Base-by-base conservation (phyloP, 2,797 vertebrate genomes). In the Lophotriccus pileatus region DNA sequence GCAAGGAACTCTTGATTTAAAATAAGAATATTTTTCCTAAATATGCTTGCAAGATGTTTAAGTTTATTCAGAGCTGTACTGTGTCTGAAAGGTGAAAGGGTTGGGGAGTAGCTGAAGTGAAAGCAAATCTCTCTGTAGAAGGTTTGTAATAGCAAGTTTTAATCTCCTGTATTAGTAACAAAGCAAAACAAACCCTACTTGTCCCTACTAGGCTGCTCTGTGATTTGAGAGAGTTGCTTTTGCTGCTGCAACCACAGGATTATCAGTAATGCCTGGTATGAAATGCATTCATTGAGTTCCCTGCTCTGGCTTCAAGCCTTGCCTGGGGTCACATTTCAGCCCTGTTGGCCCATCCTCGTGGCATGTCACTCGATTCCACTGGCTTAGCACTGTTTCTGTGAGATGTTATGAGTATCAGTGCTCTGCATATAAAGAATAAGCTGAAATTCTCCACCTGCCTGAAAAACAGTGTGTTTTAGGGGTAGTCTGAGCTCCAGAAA, bases 191-290 rank as follows among this genome's bases (percentile, higher is more conserved):
- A 95, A 52, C 68, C 82, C 69, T 21, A 5, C 56, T 89, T 95
- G 80, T 94, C 83, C 2, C 0, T 64, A 15, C 32, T 67, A 68
- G 74, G 80, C 69, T 81, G 77, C 74, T 63, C 52, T 70, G 94
- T 78, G 87, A 58, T 92, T 91, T 84, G 67, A 91, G 69, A 76
- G 70, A 67, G 74, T 62, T 70, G 87, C 67, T 88, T 92, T 92
- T 89, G 39, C 77, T 94, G 32, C 81, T 84, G 43, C 87, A 87
- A 7, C 64, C 79, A 8, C 49, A 24, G 86, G 90, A 95, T 96
- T 96, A 96, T 95, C 92, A 80, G 84, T 77, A 87, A 95, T 90
- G 88, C 92, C 72, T 47, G 88, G 47, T 87, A 96, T 79, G 86
- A 94, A 89, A 56, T 34, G 34, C 30, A 23, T 52, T 72, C 81